These are phyloP conservation scores for Schizotus pectinicornis DNA, from an alignment of 2,888 invertebrate species.

Conservation along the genomic window DNA sequence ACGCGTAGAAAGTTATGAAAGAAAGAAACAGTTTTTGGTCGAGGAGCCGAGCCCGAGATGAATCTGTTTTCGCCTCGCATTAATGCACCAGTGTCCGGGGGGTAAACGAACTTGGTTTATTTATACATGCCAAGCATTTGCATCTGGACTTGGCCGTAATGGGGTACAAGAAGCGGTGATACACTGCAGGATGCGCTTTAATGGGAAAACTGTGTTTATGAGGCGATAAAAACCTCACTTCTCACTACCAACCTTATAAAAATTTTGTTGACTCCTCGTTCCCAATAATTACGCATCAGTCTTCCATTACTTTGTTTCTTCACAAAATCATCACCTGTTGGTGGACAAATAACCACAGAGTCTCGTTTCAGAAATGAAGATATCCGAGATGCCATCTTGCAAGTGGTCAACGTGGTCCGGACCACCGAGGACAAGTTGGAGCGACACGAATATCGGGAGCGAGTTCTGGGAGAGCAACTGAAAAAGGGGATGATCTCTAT, in stretches of 20 bases:
- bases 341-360: neutral
- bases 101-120: constrained; percentile 43
- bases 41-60: neutral
- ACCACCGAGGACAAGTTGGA: constrained; percentile 83
- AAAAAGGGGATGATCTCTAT: constrained; percentile 74
- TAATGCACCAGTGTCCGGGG: constrained; percentile 8
- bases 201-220: constrained; percentile 25
- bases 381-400: constrained; percentile 79
- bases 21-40: neutral
- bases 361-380: constrained; percentile 66
- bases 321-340: neutral
- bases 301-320: neutral
- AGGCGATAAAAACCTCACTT: constrained; percentile 13
- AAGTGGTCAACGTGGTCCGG: constrained; percentile 80
- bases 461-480: constrained; percentile 77
- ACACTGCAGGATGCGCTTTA: constrained; percentile 15
- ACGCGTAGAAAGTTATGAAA: neutral
- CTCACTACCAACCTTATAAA: neutral
- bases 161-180: neutral
- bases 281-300: no score
- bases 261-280: no score
- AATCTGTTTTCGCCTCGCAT: neutral
- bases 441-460: constrained; percentile 82
- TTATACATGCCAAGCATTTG: constrained; percentile 34
- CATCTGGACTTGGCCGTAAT: constrained; percentile 26